These are phyloP conservation scores for Limnothrissa miodon DNA, from an alignment of 2,113 vertebrate species.

Conservation along the genomic window DNA sequence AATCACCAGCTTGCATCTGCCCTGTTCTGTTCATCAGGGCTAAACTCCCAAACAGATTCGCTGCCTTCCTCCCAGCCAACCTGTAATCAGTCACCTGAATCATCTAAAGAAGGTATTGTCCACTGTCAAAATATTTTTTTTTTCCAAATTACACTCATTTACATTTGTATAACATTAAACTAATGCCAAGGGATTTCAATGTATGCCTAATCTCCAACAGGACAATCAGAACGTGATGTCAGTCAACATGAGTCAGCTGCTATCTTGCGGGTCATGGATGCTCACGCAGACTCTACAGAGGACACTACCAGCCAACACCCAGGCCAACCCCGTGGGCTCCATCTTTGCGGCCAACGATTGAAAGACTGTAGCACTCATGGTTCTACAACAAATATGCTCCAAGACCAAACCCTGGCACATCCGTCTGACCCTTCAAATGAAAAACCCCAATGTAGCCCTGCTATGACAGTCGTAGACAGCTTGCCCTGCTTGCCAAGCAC, in stretches of 20 bases:
- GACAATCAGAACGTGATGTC: not conserved
- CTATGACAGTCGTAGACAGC: constrained; percentile 24
- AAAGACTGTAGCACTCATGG: not conserved
- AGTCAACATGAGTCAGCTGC: not conserved
- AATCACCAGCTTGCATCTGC: constrained; percentile 69
- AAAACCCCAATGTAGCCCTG: constrained; percentile 27
- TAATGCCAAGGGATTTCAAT: not conserved
- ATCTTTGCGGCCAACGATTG: not conserved
- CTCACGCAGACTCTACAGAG: not conserved
- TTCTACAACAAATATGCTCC: not conserved
- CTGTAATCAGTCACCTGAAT: constrained; percentile 24
- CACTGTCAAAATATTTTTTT: not conserved
- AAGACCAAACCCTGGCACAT: not conserved
- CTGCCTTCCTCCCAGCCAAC: constrained; percentile 36
- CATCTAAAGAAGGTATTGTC: constrained; percentile 16
- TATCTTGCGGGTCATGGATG: not conserved
- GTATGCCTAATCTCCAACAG: not conserved
- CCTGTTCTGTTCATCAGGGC: constrained; percentile 57
- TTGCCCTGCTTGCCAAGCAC: constrained; percentile 14
- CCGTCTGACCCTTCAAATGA: not conserved
- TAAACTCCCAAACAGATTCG: constrained; percentile 28
- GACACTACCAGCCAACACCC: not conserved
- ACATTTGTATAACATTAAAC: not conserved
- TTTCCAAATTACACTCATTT: not conserved
- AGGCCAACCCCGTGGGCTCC: not conserved